These are phyloP conservation scores for Herpetotheres cachinnans DNA, from an alignment of 2,113 vertebrate genomes.

Conservation along the genomic window DNA sequence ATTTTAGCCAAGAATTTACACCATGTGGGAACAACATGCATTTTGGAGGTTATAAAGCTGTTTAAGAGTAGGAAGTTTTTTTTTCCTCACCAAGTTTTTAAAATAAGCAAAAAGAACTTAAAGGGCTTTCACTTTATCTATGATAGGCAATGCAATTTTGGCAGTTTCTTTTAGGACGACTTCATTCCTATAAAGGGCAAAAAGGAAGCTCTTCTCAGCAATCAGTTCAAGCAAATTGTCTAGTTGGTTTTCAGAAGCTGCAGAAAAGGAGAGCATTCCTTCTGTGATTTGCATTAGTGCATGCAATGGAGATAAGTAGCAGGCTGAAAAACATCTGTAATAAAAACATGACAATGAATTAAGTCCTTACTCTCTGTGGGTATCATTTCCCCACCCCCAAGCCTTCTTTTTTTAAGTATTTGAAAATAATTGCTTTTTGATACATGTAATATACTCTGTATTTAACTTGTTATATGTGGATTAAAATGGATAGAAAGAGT, in stretches of 20 bases:
- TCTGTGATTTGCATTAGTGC: not conserved
- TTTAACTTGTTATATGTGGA: not conserved
- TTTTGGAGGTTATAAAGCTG: not conserved
- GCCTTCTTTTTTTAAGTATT: not conserved
- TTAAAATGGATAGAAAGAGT: not conserved
- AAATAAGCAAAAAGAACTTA: not conserved
- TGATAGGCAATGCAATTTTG: not conserved
- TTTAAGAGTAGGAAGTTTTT: not conserved
- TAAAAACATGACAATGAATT: not conserved
- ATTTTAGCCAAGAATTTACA: not conserved
- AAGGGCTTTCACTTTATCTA: not conserved
- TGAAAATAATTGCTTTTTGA: not conserved
- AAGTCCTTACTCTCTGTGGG: not conserved
- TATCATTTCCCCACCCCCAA: rapidly evolving
- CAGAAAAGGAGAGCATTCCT: not conserved
- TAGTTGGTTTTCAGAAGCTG: not conserved
- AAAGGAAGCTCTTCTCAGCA: not conserved
- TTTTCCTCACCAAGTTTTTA: rapidly evolving
- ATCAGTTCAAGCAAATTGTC: not conserved
- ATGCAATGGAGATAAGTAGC: not conserved
- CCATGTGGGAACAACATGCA: not conserved
- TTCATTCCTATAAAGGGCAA: not conserved
- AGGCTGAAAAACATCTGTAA: not conserved
- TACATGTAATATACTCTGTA: not conserved
- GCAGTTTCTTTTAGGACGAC: not conserved